A percentile compares a stretch with the other conserved stretches of the same genome.
Evolutionary conservation across 2,113 vertebrate genomes (phyloP).

Genomic region (Zootoca vivipara): DNA sequence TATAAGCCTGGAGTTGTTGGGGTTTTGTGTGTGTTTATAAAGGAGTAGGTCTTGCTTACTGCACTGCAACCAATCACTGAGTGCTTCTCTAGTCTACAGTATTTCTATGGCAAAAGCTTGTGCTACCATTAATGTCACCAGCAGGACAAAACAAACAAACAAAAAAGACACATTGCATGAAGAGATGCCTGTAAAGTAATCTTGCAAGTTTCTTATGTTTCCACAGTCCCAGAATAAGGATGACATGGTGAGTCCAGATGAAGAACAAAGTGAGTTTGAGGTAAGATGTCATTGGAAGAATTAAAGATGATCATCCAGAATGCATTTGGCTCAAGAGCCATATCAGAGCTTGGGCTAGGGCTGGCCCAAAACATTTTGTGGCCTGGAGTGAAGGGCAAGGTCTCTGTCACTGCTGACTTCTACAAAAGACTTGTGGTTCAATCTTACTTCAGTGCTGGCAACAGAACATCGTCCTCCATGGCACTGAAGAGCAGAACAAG

Average conservation of each 20-base stretch:
- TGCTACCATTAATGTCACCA: not conserved
- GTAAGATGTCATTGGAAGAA: not conserved
- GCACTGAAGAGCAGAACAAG: not conserved
- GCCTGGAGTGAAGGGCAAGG: not conserved
- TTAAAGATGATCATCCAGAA: not conserved
- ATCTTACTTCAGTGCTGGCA: not conserved
- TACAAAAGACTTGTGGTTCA: not conserved
- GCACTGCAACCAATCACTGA: not conserved
- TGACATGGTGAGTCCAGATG: rapidly evolving
- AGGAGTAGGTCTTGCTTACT: not conserved
- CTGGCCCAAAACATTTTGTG: not conserved
- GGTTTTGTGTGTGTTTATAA: not conserved
- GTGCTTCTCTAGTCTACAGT: not conserved
- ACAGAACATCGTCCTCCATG: not conserved
- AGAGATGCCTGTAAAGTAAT: not conserved
- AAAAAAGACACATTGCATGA: not conserved
- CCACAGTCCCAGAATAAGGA: constrained; percentile 65
- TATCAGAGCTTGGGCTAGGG: not conserved
- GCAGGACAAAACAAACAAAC: too few species aligned
- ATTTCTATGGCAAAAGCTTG: not conserved
- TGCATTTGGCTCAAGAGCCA: not conserved
- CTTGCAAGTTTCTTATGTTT: not conserved
- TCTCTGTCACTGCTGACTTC: not conserved
- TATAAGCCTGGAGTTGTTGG: not conserved
- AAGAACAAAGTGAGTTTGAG: constrained; percentile 53